Evolutionary conservation across 1,140 invertebrate species (phyloP).

Genomic region (Tribolium madens): DNA sequence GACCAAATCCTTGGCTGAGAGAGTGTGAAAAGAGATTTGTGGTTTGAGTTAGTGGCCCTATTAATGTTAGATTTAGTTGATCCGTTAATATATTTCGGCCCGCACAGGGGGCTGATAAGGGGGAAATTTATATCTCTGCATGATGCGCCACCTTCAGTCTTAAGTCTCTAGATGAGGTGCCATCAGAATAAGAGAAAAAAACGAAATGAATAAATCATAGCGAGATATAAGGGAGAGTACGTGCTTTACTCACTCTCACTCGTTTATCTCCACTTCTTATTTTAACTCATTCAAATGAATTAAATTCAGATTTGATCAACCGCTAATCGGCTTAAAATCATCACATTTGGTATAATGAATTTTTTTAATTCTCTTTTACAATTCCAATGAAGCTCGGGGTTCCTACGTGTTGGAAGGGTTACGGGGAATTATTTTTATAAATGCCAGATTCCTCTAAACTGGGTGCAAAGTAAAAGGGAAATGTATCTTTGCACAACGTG

Average conservation of each 20-base stretch:
- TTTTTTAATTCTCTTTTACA: neutral
- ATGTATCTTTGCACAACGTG: slow-evolving; percentile 36
- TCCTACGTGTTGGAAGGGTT: neutral
- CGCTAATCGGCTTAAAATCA: neutral
- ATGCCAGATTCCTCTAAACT: slow-evolving; percentile 23
- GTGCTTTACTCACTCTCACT: neutral
- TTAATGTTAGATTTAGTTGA: slow-evolving; percentile 39
- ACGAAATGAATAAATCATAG: slow-evolving; percentile 30
- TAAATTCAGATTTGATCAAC: slow-evolving; percentile 18
- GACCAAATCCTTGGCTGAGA: neutral
- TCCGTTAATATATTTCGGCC: slow-evolving; percentile 23
- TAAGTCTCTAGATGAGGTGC: slow-evolving; percentile 6
- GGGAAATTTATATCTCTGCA: slow-evolving; percentile 25
- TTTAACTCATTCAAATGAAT: slow-evolving; percentile 10
- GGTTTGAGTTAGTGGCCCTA: slow-evolving; percentile 28
- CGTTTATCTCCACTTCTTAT: slow-evolving; percentile 1
- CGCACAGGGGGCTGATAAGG: slow-evolving; percentile 16
- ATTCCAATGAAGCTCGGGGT: neutral
- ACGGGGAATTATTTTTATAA: slow-evolving; percentile 7
- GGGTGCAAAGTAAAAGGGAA: slow-evolving; percentile 32
- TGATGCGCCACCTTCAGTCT: slow-evolving; percentile 8
- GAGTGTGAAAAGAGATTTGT: slow-evolving; percentile 27
- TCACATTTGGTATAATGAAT: neutral
- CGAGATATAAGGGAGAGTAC: slow-evolving; percentile 1
- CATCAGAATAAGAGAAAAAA: slow-evolving; percentile 2